phyloP scores from a whole-genome alignment of 2,113 vertebrate species.

The Chloebia gouldiae region DNA sequence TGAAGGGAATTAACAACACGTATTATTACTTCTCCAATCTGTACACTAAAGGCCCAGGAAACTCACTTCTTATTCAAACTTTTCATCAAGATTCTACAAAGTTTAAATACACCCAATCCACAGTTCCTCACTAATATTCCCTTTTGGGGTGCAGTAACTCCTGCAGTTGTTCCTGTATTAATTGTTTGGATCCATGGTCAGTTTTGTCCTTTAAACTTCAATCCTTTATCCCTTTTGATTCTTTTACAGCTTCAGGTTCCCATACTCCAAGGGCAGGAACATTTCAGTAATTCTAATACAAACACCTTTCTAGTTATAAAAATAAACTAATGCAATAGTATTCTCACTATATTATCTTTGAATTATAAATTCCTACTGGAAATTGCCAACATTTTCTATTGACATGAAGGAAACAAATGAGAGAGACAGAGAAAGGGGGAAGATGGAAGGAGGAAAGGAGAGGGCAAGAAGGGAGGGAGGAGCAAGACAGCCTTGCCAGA shows the following conservation, averaged over 20 bases:
- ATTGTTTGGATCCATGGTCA: background rate
- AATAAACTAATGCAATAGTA: background rate
- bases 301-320: background rate
- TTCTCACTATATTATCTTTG: background rate
- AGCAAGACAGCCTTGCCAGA: background rate
- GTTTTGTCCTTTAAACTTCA: background rate
- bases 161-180: background rate
- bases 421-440: background rate
- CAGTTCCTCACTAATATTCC: background rate
- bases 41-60: background rate
- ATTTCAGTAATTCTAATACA: background rate
- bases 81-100: background rate
- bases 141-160: background rate
- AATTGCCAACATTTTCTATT: background rate
- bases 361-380: background rate
- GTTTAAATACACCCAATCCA: background rate
- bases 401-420: background rate
- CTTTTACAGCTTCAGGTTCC: background rate
- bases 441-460: background rate
- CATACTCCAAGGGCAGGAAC: background rate
- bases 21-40: background rate
- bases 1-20: background rate
- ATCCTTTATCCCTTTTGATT: background rate
- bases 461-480: background rate
- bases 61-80: background rate